phyloP scores from a whole-genome alignment of 2,113 vertebrate species.

The Eulemur rufifrons region DNA sequence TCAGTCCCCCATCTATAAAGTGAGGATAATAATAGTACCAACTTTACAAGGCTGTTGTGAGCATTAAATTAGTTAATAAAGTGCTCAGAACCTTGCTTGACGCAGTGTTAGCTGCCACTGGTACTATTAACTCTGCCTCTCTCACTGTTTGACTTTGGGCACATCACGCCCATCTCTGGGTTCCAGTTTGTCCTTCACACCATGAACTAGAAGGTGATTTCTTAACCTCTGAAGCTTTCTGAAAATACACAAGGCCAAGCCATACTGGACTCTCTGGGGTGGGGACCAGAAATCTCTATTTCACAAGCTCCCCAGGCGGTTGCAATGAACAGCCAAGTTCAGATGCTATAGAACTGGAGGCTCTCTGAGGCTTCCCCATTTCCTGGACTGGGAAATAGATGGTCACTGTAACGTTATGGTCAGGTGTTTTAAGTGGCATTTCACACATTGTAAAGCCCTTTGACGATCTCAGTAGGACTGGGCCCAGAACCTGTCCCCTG shows the following conservation, averaged over 20 bases:
- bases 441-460: not conserved
- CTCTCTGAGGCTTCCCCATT: not conserved
- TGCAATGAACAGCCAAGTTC: not conserved
- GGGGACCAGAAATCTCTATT: not conserved
- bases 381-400: not conserved
- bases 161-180: not conserved
- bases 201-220: not conserved
- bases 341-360: not conserved
- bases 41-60: not conserved
- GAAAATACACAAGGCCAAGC: not conserved
- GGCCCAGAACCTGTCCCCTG: not conserved
- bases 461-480: not conserved
- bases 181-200: not conserved
- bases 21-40: not conserved
- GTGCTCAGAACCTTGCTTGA: fast-evolving
- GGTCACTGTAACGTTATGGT: fast-evolving
- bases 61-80: not conserved
- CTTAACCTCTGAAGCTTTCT: not conserved
- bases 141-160: not conserved
- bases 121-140: not conserved
- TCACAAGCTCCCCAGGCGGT: not conserved
- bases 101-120: not conserved
- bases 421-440: not conserved
- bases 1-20: not conserved
- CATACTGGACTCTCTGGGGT: not conserved